Conservation (phyloP, 1,140 invertebrate species). For the Drosophila burlai region DNA sequence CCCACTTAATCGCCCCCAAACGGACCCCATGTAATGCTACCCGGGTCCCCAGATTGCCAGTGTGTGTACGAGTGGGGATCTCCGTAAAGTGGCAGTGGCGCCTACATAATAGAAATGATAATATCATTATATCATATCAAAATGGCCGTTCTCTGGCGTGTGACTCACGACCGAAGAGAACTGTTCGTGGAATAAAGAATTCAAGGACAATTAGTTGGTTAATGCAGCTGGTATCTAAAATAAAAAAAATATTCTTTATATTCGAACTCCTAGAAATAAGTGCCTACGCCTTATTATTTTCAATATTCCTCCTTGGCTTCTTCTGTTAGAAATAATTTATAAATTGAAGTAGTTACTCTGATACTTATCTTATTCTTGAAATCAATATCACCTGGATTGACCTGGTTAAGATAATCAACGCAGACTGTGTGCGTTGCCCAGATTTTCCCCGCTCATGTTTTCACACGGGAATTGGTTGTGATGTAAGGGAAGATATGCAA, state of each 20-base stretch:
- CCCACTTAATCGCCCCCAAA: conserved; percentile 66
- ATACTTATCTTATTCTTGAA: not conserved
- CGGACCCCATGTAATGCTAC: conserved; percentile 60
- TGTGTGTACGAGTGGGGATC: conserved; percentile 57
- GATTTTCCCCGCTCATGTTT: conserved; percentile 27
- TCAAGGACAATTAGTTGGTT: conserved; percentile 26
- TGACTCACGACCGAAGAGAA: conserved; percentile 46
- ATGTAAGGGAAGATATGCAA: conserved; percentile 45
- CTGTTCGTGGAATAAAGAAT: conserved; percentile 8
- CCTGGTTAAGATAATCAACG: conserved; percentile 15
- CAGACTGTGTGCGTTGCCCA: conserved; percentile 9
- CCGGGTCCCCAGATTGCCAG: conserved; percentile 43
- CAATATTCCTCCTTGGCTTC: not conserved
- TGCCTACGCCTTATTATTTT: not conserved
- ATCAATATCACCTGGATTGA: not conserved
- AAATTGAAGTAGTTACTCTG: not conserved
- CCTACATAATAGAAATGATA: conserved; percentile 75
- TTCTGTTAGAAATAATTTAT: not conserved
- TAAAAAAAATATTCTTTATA: not conserved
- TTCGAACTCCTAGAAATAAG: not conserved
- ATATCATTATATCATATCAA: conserved; percentile 74
- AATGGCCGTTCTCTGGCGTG: conserved; percentile 47
- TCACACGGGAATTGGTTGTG: conserved; percentile 51
- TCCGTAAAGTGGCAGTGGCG: conserved; percentile 77
- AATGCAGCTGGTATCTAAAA: conserved; percentile 3